phyloP scores from a whole-genome alignment of 2,113 vertebrate species.

The Cervus canadensis region DNA sequence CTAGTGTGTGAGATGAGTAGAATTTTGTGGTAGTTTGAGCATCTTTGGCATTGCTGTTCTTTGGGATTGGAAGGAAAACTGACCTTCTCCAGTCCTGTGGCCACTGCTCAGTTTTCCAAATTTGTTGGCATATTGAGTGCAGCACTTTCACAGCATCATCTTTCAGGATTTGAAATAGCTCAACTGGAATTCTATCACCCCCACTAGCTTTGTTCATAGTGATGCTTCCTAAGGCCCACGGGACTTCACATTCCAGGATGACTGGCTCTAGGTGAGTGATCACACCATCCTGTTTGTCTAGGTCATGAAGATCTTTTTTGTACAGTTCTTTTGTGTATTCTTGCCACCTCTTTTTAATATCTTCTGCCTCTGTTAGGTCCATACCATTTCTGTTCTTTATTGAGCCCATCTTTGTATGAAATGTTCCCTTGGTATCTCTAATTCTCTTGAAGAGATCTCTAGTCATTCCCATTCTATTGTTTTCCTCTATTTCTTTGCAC shows the following conservation, averaged over 20 bases:
- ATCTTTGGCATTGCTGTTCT: not conserved
- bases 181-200: not conserved
- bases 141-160: not conserved
- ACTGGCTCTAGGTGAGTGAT: not conserved
- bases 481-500: not conserved
- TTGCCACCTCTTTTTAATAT: not conserved
- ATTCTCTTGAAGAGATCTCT: not conserved
- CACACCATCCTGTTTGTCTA: not conserved
- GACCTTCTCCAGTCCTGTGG: not conserved
- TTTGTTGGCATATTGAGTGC: not conserved
- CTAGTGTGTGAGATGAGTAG: fast-evolving
- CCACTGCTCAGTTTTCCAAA: not conserved
- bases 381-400: not conserved
- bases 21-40: not conserved
- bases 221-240: not conserved
- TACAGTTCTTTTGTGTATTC: not conserved
- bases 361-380: not conserved
- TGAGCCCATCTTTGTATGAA: not conserved
- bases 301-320: not conserved
- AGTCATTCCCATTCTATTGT: not conserved
- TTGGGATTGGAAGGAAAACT: no score
- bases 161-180: not conserved
- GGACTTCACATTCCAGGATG: not conserved
- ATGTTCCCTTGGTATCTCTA: not conserved
- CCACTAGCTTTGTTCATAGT: not conserved